These are phyloP conservation scores for Ondatra zibethicus DNA, from an alignment of 2,113 vertebrate species.

Conservation along the genomic window DNA sequence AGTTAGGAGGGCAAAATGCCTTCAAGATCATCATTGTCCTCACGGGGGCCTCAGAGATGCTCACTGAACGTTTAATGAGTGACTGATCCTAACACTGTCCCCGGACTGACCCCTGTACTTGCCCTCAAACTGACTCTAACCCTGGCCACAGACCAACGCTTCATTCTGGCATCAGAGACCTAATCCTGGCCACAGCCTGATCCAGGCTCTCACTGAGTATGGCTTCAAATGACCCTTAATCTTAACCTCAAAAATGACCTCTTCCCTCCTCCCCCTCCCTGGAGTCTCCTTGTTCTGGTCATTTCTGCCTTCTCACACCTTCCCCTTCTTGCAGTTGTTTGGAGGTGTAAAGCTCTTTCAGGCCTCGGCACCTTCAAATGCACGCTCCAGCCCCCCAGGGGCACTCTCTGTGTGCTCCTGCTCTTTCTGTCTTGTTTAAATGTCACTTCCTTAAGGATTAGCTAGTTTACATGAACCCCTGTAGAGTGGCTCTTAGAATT, in stretches of 20 bases:
- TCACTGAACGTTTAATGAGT: conserved; percentile 64
- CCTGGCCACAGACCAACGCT: conserved; percentile 68
- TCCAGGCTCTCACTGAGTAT: conserved; percentile 2
- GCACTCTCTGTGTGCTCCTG: neutral
- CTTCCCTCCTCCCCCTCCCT: neutral
- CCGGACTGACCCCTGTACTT: conserved; percentile 71
- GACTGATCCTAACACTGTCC: conserved; percentile 74
- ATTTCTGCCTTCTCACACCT: neutral
- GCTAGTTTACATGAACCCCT: neutral
- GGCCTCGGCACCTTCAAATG: neutral
- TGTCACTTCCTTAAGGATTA: conserved; percentile 6
- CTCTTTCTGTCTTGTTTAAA: neutral
- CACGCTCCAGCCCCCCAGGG: neutral
- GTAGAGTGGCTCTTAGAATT: neutral
- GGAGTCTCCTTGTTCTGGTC: neutral
- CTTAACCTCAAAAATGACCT: conserved; percentile 57
- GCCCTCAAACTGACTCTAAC: conserved; percentile 71
- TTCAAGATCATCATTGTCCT: conserved; percentile 10
- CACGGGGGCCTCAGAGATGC: conserved; percentile 41
- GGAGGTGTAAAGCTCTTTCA: neutral
- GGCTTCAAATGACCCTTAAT: conserved; percentile 45
- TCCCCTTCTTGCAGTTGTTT: neutral
- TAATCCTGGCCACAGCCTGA: conserved; percentile 29
- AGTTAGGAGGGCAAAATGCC: conserved; percentile 54
- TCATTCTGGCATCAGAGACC: conserved; percentile 68